A percentile compares a stretch with the other conserved stretches of the same genome.
These are phyloP conservation scores for Lagria hirta DNA, from an alignment of 2,888 invertebrate species.

Conservation along the genomic window DNA sequence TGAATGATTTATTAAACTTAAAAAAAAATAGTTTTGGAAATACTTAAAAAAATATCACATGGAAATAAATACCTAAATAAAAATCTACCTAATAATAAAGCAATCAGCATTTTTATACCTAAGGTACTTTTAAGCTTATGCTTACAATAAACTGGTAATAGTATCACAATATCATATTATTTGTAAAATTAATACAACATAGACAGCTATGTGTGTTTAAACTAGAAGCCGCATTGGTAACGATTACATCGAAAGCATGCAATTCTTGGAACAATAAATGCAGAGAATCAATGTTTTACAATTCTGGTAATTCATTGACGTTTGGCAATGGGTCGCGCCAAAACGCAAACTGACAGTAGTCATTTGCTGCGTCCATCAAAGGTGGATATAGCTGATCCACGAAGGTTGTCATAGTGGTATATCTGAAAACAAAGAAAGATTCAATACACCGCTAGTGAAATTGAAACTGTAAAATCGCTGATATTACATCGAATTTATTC, in stretches of 20 bases:
- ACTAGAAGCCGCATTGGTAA: constrained; percentile 15
- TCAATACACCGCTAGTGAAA: too few species aligned
- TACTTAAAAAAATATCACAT: constrained; percentile 24
- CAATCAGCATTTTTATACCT: constrained; percentile 5
- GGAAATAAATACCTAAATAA: too few species aligned
- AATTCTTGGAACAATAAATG: constrained; percentile 20
- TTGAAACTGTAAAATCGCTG: too few species aligned
- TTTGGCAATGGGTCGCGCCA: constrained; percentile 87
- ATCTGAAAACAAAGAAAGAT: constrained; percentile 61
- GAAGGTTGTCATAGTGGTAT: constrained; percentile 89
- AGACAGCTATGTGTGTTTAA: constrained; percentile 14
- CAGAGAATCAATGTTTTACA: constrained; percentile 16
- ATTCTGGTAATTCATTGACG: constrained; percentile 45
- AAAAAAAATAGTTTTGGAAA: constrained; percentile 11
- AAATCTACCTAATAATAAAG: constrained; percentile 1
- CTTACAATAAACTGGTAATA: constrained; percentile 19
- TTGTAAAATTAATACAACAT: constrained; percentile 13
- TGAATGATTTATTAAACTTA: constrained; percentile 20
- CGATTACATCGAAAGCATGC: constrained; percentile 19
- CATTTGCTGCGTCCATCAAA: constrained; percentile 65
- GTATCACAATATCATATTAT: constrained; percentile 20
- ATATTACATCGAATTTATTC: too few species aligned
- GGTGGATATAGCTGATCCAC: constrained; percentile 97
- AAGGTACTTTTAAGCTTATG: constrained; percentile 15
- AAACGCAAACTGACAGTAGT: constrained; percentile 85